Percentiles rank a stretch among this genome's conserved stretches.
These are phyloP conservation scores for Candoia aspera DNA, from an alignment of 2,113 vertebrate species.

Conservation along the genomic window DNA sequence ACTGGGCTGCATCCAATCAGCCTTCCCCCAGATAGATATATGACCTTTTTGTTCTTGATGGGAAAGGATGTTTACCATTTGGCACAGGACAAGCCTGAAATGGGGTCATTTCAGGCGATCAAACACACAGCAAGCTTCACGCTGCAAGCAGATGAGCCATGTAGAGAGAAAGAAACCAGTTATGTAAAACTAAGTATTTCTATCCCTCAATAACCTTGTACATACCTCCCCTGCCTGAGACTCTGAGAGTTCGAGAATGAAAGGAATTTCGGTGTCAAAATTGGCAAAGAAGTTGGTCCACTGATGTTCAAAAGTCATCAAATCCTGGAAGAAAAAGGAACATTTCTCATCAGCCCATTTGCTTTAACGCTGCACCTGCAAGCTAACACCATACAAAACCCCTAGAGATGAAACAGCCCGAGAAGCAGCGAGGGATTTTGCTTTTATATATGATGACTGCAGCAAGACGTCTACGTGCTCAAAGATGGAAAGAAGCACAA, in stretches of 20 bases:
- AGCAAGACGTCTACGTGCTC: no score
- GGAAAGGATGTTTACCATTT: neutral
- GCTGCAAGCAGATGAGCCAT: neutral
- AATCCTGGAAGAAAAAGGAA: slow-evolving; percentile 74
- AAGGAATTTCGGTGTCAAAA: slow-evolving; percentile 92
- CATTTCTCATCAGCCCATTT: neutral
- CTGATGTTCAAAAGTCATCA: slow-evolving; percentile 87
- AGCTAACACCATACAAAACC: neutral
- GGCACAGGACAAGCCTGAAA: neutral
- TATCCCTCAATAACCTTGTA: neutral
- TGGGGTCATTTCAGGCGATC: neutral
- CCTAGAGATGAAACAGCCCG: no score
- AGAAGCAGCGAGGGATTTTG: no score
- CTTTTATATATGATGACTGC: no score
- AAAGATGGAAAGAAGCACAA: no score
- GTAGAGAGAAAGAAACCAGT: neutral
- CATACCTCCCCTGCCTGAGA: slow-evolving; percentile 92
- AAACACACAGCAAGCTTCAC: no score
- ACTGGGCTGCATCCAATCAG: neutral
- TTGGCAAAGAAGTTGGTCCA: slow-evolving; percentile 90
- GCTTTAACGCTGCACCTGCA: neutral
- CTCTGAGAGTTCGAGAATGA: slow-evolving; percentile 92
- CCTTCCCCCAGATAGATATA: neutral
- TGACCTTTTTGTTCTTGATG: no score
- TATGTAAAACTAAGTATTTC: neutral